Evolutionary conservation across 2,888 invertebrate genomes (phyloP), one percentile per base, ranked within the genome.

Genomic region (Lycocerus yunnanus): DNA sequence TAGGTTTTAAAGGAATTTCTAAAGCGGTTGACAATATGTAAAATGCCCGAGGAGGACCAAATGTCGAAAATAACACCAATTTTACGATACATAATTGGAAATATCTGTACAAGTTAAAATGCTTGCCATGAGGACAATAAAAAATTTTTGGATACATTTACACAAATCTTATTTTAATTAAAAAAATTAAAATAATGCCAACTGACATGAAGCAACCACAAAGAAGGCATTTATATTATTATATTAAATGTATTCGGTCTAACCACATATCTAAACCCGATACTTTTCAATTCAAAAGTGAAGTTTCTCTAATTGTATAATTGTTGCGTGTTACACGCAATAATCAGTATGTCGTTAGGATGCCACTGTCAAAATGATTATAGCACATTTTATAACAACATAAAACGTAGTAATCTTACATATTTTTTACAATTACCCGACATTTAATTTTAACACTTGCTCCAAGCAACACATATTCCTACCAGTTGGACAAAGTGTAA

Each of bases 271-370:
- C 66, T 24, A 18, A 61, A 58, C 21, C 68, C 20, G 72, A 72
- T 67, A 68, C 61, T 72, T 72, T 72, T 72, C 67, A 72, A 67
- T 72, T 72, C 61, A 67, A 71, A 20, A 16, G 66, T 60, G 66
- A 72, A 66, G 66, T 71, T 73, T 73, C 73, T 73, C 59, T 73
- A 73, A 73, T 69, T 73, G 73, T 71, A 68, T 74, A 74, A 74
- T 74, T 74, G 66, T 74, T 71, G 74, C 74, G 71, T 74, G 74
- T 66, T 65, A 18, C 74, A 74, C 74, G 74, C 74, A 65, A 71
- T 68, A 63, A 67, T 63, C 61, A 18, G 61, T 63, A 63, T 15
- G 71, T 71, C 71, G 58, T 66, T 66, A 66, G 71, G 71, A 71
- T 71, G 66, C 71, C 66, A 43, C 9, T 65, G 66, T 59, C 58